Evolutionary conservation across 2,888 invertebrate species (phyloP).

Genomic region (Anarsia innoxiella): DNA sequence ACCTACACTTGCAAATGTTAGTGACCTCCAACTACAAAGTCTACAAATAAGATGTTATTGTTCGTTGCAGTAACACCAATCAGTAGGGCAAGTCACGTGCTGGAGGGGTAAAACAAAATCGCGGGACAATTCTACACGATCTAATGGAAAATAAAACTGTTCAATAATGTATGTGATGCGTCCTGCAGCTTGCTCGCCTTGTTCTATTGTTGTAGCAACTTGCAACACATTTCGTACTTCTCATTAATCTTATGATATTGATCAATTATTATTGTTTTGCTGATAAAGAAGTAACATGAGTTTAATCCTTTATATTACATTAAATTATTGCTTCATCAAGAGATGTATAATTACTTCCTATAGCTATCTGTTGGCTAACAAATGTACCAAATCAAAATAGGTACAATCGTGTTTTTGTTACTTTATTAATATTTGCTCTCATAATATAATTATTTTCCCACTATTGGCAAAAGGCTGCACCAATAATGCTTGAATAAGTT

Average conservation of each 20-base stretch:
- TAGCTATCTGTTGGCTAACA: too few species aligned
- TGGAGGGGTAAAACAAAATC: slow-evolving; percentile 27
- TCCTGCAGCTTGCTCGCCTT: slow-evolving; percentile 15
- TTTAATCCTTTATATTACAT: too few species aligned
- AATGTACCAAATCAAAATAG: slow-evolving; percentile 9
- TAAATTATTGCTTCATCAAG: too few species aligned
- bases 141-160: slow-evolving; percentile 47
- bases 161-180: slow-evolving; percentile 46
- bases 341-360: too few species aligned
- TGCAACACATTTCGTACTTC: slow-evolving; percentile 18
- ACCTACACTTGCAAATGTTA: too few species aligned
- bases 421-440: too few species aligned
- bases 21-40: too few species aligned
- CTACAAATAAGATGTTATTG: too few species aligned
- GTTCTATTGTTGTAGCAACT: slow-evolving; percentile 28
- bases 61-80: neutral
- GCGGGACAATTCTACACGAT: slow-evolving; percentile 23
- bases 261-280: slow-evolving; percentile 12
- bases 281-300: too few species aligned
- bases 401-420: slow-evolving; percentile 42
- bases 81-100: slow-evolving; percentile 20
- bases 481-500: too few species aligned
- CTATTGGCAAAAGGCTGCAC: too few species aligned
- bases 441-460: too few species aligned
- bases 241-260: slow-evolving; percentile 18